phyloP scores from a whole-genome alignment of 2,888 invertebrate genomes.

The Diaphora mendica region DNA sequence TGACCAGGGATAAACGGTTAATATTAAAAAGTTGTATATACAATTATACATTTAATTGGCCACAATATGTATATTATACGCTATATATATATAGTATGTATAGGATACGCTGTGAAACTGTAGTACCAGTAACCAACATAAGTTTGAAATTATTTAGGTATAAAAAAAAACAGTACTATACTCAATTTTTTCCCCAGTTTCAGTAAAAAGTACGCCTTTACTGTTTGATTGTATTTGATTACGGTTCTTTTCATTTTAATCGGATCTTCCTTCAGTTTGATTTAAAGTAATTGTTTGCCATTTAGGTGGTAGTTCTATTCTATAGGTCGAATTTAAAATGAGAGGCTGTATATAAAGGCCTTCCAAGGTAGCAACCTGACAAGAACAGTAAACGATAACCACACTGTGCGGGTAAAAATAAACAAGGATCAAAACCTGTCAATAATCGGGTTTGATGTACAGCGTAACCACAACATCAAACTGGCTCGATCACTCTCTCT shows the following conservation, averaged over 20 bases:
- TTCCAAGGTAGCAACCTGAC: constrained; percentile 66
- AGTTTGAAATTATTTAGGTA: too few species aligned
- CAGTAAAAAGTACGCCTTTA: background rate
- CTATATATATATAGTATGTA: too few species aligned
- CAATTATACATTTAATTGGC: background rate
- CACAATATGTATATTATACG: too few species aligned
- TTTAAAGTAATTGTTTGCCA: background rate
- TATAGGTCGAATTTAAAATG: background rate
- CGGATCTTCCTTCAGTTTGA: background rate
- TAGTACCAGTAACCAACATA: too few species aligned
- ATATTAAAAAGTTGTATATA: background rate
- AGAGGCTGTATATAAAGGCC: background rate
- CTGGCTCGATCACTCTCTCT: background rate
- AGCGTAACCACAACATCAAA: constrained; percentile 6
- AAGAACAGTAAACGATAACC: constrained; percentile 62
- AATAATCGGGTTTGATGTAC: constrained; percentile 32
- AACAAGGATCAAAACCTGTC: constrained; percentile 54
- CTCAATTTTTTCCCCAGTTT: background rate
- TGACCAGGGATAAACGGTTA: background rate
- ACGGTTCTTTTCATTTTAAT: background rate
- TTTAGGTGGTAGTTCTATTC: background rate
- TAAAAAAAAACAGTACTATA: too few species aligned
- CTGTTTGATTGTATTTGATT: background rate
- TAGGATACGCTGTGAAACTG: too few species aligned
- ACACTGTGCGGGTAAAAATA: constrained; percentile 55